These are phyloP conservation scores for Trilocha varians DNA, from an alignment of 2,888 invertebrate genomes.

Conservation along the genomic window DNA sequence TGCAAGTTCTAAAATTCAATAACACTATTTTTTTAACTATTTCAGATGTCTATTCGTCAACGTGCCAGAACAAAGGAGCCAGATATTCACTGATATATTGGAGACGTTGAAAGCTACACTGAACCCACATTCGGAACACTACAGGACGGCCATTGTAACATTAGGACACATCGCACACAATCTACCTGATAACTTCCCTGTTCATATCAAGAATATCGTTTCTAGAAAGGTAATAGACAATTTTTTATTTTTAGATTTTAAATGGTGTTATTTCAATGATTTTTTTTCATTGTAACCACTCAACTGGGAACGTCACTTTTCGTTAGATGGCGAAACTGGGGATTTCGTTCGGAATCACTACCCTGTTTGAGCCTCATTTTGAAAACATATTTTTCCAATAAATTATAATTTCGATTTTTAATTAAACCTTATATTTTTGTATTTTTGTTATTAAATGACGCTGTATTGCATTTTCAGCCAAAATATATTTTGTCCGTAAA, in stretches of 20 bases:
- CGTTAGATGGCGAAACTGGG: too few species aligned
- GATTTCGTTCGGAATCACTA: too few species aligned
- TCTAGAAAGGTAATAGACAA: conserved; percentile 88
- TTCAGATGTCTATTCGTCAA: conserved; percentile 89
- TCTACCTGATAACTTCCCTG: conserved; percentile 90
- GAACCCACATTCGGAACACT: conserved; percentile 82
- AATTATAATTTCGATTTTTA: too few species aligned
- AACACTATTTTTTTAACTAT: too few species aligned
- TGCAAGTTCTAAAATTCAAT: not conserved
- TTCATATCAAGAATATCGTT: conserved; percentile 94
- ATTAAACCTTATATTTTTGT: too few species aligned
- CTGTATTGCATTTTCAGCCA: too few species aligned
- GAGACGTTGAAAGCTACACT: conserved; percentile 85
- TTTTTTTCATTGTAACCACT: too few species aligned
- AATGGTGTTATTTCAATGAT: not conserved
- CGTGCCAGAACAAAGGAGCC: conserved; percentile 78
- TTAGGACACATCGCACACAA: conserved; percentile 95
- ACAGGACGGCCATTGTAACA: conserved; percentile 94
- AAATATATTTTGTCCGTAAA: too few species aligned
- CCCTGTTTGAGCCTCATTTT: too few species aligned
- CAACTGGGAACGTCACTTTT: too few species aligned
- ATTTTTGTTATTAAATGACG: too few species aligned
- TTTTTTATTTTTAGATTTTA: not conserved
- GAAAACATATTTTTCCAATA: too few species aligned
- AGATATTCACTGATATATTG: conserved; percentile 87